Evolutionary conservation across 2,797 vertebrate genomes (phyloP), one percentile per base, ranked within the genome.

Genomic region (Melanogrammus aeglefinus): DNA sequence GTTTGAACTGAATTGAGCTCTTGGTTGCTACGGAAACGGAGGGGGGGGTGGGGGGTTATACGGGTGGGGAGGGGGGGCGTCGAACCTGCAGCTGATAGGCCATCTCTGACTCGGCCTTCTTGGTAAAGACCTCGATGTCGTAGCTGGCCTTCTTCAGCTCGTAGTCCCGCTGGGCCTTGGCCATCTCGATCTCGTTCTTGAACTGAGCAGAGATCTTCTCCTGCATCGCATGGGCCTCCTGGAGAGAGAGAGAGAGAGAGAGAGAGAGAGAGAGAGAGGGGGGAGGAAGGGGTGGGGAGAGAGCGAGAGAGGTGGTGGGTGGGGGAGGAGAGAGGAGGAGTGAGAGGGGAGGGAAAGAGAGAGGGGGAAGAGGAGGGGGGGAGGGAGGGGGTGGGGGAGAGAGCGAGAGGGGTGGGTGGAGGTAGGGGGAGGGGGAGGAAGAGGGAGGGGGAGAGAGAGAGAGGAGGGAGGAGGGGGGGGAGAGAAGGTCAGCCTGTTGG

Each of bases 21-120:
- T 10, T 10, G 39, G 39, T 41, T 41, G 39, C 39, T 13, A 41
- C 0, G 39, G 39, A 41, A 41, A 41, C 12, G 47, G 47, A 16
- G 47, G 47, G 16, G 47, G 47, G 47, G 31, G 2, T 0, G 31
- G 31, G 31, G 2, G 31, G 31, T 31, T 31, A 31, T 31, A 31
- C 2, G 31, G 1, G 31, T 31, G 31, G 1, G 31, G 2, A 31
- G 31, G 41, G 47, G 47, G 47, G 44, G 47, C 2, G 47, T 71
- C 69, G 12, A 76, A 97, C 96, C 96, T 97, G 96, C 29, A 97
- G 93, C 85, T 97, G 96, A 78, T 96, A 97, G 75, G 96, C 96
- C 91, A 97, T 93, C 88, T 97, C 96, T 0, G 96, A 96, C 88
- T 97, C 96, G 0, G 96, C 96, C 75, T 96, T 96, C 90, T 96